Conservation (phyloP, 92 coral and sea anemone genomes). For the Palythoa heliodiscus region DNA sequence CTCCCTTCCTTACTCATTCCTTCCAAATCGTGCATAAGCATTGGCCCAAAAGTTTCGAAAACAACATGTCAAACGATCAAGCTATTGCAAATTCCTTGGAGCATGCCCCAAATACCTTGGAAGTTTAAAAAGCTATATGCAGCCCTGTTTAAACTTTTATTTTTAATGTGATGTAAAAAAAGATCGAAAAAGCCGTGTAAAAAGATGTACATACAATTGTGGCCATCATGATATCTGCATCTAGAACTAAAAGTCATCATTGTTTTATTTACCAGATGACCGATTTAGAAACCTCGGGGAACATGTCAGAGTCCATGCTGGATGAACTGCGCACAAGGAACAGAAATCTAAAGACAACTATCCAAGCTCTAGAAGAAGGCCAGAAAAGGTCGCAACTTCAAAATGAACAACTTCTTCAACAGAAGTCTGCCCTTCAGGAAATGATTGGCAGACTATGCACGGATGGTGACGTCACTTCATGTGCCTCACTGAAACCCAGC, state of each 20-base stretch:
- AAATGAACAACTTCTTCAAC: slow-evolving; percentile 83
- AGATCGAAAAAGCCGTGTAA: no score
- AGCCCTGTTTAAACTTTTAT: no score
- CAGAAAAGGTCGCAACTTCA: slow-evolving; percentile 78
- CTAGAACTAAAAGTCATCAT: background rate
- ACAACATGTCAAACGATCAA: no score
- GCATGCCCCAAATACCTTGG: no score
- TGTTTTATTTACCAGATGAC: slow-evolving; percentile 56
- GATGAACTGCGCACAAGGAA: slow-evolving; percentile 76
- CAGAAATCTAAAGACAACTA: slow-evolving; percentile 65
- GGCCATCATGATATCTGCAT: no score
- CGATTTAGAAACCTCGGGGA: slow-evolving; percentile 55
- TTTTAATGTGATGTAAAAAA: no score
- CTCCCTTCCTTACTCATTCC: no score
- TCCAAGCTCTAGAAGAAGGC: slow-evolving; percentile 82
- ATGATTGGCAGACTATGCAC: slow-evolving; percentile 78
- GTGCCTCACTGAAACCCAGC: slow-evolving; percentile 49
- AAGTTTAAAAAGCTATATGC: no score
- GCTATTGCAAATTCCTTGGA: no score
- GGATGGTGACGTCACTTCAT: slow-evolving; percentile 49
- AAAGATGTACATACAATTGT: no score
- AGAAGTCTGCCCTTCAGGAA: slow-evolving; percentile 78
- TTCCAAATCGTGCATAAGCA: no score
- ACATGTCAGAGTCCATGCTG: slow-evolving; percentile 70
- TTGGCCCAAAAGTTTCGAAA: no score